These are phyloP conservation scores for Spheniscus mendiculus DNA, from an alignment of 2,113 vertebrate species.

Conservation along the genomic window DNA sequence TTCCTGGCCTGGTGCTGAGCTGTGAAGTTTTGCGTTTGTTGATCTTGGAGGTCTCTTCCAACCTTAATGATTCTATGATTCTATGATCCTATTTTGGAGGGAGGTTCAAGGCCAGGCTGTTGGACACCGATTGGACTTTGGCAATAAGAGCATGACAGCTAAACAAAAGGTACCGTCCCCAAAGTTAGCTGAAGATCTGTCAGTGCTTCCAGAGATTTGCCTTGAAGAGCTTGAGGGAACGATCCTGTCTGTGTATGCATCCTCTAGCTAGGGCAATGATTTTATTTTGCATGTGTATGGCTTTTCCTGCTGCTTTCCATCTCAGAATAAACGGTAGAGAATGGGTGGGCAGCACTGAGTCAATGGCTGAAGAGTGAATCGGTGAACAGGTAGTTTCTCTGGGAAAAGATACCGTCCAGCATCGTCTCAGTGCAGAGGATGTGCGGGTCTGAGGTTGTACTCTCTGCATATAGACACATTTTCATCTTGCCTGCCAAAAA, in stretches of 20 bases:
- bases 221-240: not conserved
- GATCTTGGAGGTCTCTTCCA: too few species aligned
- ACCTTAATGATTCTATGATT: too few species aligned
- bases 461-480: rapidly evolving
- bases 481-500: not conserved
- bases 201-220: not conserved
- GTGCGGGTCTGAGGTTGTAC: not conserved
- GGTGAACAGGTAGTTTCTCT: not conserved
- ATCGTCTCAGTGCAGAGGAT: not conserved
- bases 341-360: not conserved
- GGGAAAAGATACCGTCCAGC: not conserved
- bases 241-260: not conserved
- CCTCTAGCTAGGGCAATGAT: not conserved
- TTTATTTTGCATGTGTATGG: not conserved
- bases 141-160: too few species aligned
- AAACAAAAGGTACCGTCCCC: too few species aligned
- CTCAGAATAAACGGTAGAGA: not conserved
- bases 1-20: too few species aligned
- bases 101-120: too few species aligned
- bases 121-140: too few species aligned
- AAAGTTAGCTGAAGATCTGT: too few species aligned
- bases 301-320: not conserved
- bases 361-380: not conserved
- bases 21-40: too few species aligned
- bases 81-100: too few species aligned